Evolutionary conservation across 2,797 vertebrate species (phyloP), one percentile per base, ranked within the genome.

Genomic region (Myotis pilosus): DNA sequence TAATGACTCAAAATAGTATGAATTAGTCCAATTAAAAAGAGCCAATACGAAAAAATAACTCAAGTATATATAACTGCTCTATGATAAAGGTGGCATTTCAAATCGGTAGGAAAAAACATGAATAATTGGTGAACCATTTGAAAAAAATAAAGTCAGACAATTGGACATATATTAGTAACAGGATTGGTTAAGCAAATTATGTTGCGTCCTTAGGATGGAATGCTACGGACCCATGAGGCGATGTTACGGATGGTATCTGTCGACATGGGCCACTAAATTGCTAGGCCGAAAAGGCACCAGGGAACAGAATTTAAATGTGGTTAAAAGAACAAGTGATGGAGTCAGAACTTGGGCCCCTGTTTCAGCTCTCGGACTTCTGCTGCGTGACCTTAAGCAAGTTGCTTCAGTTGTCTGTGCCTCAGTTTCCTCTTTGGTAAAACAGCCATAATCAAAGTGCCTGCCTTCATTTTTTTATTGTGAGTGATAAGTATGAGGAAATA

Each of bases 51-150:
- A 79, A 89, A 91, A 91, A 82, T 84, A 92, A 89, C 66, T 85
- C 80, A 80, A 76, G 44, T 64, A 22, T 57, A 5, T 57, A 8
- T 51, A 47, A 94, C 64, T 79, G 25, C 87, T 72, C 71, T 55
- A 44, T 33, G 88, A 55, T 88, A 81, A 96, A 96, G 44, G 74
- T 93, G 87, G 78, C 81, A 66, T 96, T 93, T 88, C 87, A 91
- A 53, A 89, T 64, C 76, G 76, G 94, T 79, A 41, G 87, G 16
- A 84, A 74, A 95, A 95, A 74, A 30, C 55, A 33, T 62, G 89
- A 82, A 55, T 90, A 85, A 92, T 76, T 86, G 69, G 79, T 76
- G 93, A 96, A 72, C 74, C 66, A 51, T 92, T 91, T 88, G 57
- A 81, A 95, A 93, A 93, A 92, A 94, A 64, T 80, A 69, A 62